These are phyloP conservation scores for Acrossocheilus fasciatus DNA, from an alignment of 2,797 vertebrate species.

Conservation along the genomic window DNA sequence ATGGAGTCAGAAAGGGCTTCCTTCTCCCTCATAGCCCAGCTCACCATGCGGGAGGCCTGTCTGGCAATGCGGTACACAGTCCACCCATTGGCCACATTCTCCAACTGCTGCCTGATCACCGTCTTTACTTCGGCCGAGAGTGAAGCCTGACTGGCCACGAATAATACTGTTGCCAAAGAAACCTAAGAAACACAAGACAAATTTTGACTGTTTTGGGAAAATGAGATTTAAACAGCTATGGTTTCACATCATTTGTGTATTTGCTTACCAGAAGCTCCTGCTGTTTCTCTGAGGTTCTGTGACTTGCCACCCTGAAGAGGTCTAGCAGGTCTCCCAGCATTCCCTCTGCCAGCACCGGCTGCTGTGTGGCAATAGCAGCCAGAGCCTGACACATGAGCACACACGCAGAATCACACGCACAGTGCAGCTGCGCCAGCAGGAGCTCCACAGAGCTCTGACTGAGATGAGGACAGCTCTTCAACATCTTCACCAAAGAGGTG, in stretches of 20 bases:
- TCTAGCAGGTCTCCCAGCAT: slow-evolving; percentile 96
- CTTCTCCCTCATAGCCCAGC: background rate
- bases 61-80: slow-evolving; percentile 96
- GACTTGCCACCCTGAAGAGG: slow-evolving; percentile 89
- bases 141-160: slow-evolving; percentile 95
- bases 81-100: slow-evolving; percentile 95
- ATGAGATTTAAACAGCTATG: background rate
- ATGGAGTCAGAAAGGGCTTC: background rate
- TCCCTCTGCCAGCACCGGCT: slow-evolving; percentile 92
- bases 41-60: slow-evolving; percentile 96
- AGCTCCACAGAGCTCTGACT: slow-evolving; percentile 93
- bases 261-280: slow-evolving; percentile 94
- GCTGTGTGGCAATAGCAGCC: slow-evolving; percentile 93
- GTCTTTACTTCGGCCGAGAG: slow-evolving; percentile 91
- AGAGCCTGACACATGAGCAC: slow-evolving; percentile 94
- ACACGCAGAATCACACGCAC: slow-evolving; percentile 86
- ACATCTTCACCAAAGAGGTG: slow-evolving; percentile 91
- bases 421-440: slow-evolving; percentile 89
- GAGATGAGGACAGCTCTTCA: slow-evolving; percentile 89
- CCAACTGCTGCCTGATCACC: slow-evolving; percentile 94
- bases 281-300: slow-evolving; percentile 88
- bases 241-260: background rate
- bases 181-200: slow-evolving; percentile 77
- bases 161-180: slow-evolving; percentile 96
- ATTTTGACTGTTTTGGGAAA: background rate